Evolutionary conservation across 2,888 invertebrate species (phyloP).

Genomic region (Flexamia atlantica): DNA sequence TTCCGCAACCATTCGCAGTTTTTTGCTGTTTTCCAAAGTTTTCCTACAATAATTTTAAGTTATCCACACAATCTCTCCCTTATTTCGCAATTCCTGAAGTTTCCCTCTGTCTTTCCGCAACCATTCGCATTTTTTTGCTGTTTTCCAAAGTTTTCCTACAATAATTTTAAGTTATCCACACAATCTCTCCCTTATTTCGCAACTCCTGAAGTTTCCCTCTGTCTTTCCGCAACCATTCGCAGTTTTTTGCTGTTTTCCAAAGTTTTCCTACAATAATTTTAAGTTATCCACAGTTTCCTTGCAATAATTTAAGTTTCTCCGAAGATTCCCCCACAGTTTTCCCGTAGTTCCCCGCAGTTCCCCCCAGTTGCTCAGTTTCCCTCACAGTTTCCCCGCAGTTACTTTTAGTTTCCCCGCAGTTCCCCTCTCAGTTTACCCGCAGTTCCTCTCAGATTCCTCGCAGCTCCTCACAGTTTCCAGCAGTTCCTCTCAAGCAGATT

Average conservation of each 20-base stretch:
- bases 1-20: not conserved
- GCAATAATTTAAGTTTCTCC: too few species aligned
- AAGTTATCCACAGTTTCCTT: not conserved
- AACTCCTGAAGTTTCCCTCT: not conserved
- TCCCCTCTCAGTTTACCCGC: constrained; percentile 54
- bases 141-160: not conserved
- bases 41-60: too few species aligned
- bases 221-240: not conserved
- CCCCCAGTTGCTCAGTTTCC: not conserved
- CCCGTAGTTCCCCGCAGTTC: not conserved
- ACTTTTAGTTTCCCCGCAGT: constrained; percentile 29
- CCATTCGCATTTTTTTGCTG: not conserved
- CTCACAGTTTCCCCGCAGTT: not conserved
- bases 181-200: not conserved
- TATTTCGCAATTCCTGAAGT: not conserved
- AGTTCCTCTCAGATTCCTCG: constrained; percentile 50
- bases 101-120: not conserved
- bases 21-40: not conserved
- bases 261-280: too few species aligned
- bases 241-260: not conserved
- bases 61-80: too few species aligned
- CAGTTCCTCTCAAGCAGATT: not conserved
- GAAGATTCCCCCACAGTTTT: not conserved
- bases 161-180: too few species aligned
- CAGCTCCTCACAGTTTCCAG: not conserved